Base-by-base conservation (phyloP, 2,888 invertebrate genomes). In the Drosophila imparisetae region DNA sequence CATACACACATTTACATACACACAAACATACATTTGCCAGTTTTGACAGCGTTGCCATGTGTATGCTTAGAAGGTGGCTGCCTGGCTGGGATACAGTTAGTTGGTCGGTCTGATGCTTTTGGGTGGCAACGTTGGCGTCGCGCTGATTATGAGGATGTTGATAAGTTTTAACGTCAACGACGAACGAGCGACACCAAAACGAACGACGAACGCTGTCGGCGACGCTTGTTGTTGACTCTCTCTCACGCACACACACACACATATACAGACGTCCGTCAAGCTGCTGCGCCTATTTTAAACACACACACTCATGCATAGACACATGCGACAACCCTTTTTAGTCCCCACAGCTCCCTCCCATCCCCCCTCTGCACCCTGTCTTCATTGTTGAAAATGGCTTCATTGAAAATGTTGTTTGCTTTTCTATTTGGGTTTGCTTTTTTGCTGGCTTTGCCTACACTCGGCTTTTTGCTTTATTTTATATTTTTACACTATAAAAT, bases 341-440 rank as follows among this genome's bases (percentile, higher is more conserved):
- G 54, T 53, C 58, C 63, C 58, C 59, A 66, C 63, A 65, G 40
- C 24, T 53, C 40, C 30, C 32, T 52, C 2, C 11, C 58, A 30
- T 10, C 13, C 0, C n/a, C 45, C 42, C 0, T 21, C 32, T 21
- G 8, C 7, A 50, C 18, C 29, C 11, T 18, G 48, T 54, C 60
- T 21, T n/a, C 65, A 66, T 72, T 81, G 86, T 83, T 65, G 75
- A 85, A 86, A 87, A 87, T 87, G 86, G 86, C 86, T 87, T 87
- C 86, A 87, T 87, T 87, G 90, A 87, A 87, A 87, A 87, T 90
- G 85, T 89, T 86, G 89, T 86, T 86, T 89, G 85, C 87, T 89
- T 84, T 86, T 86, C 85, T 87, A 86, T 86, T 86, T 86, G 89
- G 89, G 72, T 89, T 87, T 87, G 78, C 85, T 67, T 45, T 71